A percentile compares a stretch with the other conserved stretches of the same genome.
Conservation (phyloP, 2,888 invertebrate genomes). For the Exephanes ischioxanthus region DNA sequence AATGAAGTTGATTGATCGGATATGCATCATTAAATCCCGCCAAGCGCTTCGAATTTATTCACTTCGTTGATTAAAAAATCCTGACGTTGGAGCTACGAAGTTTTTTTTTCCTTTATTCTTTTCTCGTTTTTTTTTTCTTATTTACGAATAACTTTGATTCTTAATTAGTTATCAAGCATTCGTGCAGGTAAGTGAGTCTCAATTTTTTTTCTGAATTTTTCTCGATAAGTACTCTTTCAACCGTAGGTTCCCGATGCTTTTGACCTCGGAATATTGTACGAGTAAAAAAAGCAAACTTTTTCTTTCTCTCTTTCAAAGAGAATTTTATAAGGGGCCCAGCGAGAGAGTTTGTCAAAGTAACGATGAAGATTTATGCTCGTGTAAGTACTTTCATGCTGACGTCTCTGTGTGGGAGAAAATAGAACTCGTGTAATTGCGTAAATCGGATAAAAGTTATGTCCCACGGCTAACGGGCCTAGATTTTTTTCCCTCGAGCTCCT, state of each 20-base stretch:
- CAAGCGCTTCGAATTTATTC: neutral
- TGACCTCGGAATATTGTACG: neutral
- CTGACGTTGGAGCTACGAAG: neutral
- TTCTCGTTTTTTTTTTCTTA: neutral
- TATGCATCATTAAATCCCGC: neutral
- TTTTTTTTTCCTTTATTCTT: neutral
- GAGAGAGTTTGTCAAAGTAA: constrained; percentile 31
- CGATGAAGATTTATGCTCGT: constrained; percentile 6
- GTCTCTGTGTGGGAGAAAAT: neutral
- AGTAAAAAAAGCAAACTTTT: constrained; percentile 2
- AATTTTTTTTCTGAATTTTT: constrained; percentile 11
- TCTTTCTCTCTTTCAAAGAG: constrained; percentile 1
- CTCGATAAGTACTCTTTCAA: constrained; percentile 24
- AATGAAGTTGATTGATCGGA: constrained; percentile 12
- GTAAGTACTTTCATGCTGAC: constrained; percentile 14
- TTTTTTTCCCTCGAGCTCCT: constrained; percentile 4
- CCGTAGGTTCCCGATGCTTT: neutral
- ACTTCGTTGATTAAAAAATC: constrained; percentile 8
- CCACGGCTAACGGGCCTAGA: constrained; percentile 23
- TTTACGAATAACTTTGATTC: constrained; percentile 11
- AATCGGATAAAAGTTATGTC: constrained; percentile 27
- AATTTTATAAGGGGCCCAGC: neutral
- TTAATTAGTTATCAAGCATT: constrained; percentile 31
- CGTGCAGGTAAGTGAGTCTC: constrained; percentile 5
- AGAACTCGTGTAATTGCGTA: constrained; percentile 32